Evolutionary conservation across 2,797 vertebrate genomes (phyloP).

Genomic region (Darevskia mixta): DNA sequence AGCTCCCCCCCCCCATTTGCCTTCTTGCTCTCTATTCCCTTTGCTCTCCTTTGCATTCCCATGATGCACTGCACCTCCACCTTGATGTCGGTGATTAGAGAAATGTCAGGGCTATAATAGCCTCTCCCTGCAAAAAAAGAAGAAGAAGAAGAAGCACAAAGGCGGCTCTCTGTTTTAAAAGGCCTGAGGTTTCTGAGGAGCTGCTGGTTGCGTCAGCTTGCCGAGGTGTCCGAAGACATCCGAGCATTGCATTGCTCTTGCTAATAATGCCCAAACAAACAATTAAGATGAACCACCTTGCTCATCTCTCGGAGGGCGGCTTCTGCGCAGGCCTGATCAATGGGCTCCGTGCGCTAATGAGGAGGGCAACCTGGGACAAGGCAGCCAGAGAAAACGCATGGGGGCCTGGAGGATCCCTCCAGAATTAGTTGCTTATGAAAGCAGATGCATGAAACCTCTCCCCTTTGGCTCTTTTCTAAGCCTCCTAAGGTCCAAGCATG

Average conservation of each 20-base stretch:
- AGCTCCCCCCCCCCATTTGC: neutral
- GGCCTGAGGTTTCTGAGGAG: neutral
- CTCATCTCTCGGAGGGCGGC: neutral
- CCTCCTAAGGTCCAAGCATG: neutral
- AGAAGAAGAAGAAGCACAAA: neutral
- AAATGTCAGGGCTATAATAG: constrained; percentile 22
- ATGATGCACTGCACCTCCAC: neutral
- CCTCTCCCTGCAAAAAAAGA: neutral
- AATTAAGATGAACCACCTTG: neutral
- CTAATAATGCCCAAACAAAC: constrained; percentile 18
- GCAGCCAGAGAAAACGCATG: neutral
- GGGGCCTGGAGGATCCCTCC: neutral
- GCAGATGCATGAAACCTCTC: neutral
- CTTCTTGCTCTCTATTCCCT: neutral
- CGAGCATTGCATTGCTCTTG: neutral
- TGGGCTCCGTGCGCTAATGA: neutral
- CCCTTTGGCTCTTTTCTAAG: neutral
- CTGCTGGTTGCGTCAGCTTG: neutral
- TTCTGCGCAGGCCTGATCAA: neutral
- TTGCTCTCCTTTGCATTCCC: constrained; percentile 11
- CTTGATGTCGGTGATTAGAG: constrained; percentile 34
- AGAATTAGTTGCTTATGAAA: neutral
- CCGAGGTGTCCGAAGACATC: neutral
- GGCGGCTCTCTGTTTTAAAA: neutral
- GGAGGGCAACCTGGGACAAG: neutral